These are phyloP conservation scores for Hydrocynus forskahlii DNA, from an alignment of 2,797 vertebrate genomes.

Conservation along the genomic window DNA sequence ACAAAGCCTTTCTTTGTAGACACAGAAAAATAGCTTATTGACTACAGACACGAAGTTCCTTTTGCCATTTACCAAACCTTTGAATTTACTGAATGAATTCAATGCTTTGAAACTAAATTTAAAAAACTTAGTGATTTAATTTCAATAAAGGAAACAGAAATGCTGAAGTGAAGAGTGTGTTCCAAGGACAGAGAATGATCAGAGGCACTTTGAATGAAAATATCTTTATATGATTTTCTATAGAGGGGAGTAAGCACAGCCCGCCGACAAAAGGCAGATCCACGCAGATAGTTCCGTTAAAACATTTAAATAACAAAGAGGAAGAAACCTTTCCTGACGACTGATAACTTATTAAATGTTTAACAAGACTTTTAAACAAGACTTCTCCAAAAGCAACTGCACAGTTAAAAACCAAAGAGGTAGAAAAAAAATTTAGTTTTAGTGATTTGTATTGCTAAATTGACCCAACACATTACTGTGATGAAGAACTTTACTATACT, in stretches of 20 bases:
- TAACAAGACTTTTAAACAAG: conserved; percentile 18
- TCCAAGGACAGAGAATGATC: conserved; percentile 49
- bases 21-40: conserved; percentile 43
- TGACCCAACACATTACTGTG: not conserved
- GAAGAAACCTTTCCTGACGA: not conserved
- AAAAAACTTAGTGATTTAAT: conserved; percentile 47
- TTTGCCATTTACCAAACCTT: conserved; percentile 35
- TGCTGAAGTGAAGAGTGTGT: conserved; percentile 39
- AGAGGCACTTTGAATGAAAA: conserved; percentile 32
- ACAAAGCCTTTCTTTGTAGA: conserved; percentile 41
- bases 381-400: conserved; percentile 1
- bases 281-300: conserved; percentile 34
- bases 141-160: conserved; percentile 45
- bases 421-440: not conserved
- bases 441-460: no score
- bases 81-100: conserved; percentile 39
- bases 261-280: conserved; percentile 39
- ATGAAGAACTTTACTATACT: no score
- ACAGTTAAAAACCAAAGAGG: conserved; percentile 5
- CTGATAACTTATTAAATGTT: conserved; percentile 22
- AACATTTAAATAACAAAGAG: conserved; percentile 35
- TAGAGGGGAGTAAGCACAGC: conserved; percentile 32
- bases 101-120: conserved; percentile 30
- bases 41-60: conserved; percentile 36
- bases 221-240: conserved; percentile 29